Conservation (phyloP, 2,888 invertebrate species). For the Diloba caeruleocephala region DNA sequence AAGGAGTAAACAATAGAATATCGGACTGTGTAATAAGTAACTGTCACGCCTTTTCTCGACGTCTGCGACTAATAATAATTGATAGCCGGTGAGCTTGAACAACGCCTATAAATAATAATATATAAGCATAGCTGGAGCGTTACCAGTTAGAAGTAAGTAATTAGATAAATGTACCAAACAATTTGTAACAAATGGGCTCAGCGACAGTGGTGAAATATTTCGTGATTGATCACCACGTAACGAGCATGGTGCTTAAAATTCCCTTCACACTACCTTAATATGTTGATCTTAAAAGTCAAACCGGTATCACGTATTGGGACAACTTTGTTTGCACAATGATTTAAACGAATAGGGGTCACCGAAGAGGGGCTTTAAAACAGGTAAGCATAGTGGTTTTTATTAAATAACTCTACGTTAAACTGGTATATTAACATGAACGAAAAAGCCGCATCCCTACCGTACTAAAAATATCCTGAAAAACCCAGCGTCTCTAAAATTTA, state of each 20-base stretch:
- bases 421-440: too few relatives aligned
- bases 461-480: too few relatives aligned
- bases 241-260: conserved; percentile 32
- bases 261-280: conserved; percentile 23
- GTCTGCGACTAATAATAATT: conserved; percentile 25
- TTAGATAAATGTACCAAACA: conserved; percentile 59
- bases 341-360: conserved; percentile 1
- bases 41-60: conserved; percentile 15
- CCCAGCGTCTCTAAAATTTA: too few relatives aligned
- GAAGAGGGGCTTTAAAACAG: too few relatives aligned
- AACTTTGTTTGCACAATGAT: conserved; percentile 11
- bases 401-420: too few relatives aligned
- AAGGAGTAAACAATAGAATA: conserved; percentile 13
- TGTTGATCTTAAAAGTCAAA: conserved; percentile 15
- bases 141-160: conserved; percentile 54
- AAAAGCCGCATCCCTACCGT: too few relatives aligned
- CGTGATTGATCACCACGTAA: conserved; percentile 56
- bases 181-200: conserved; percentile 48
- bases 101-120: conserved; percentile 51
- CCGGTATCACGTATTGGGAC: conserved; percentile 1
- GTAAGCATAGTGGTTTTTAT: not conserved
- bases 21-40: conserved; percentile 6
- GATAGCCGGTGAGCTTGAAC: conserved; percentile 23
- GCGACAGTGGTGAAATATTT: conserved; percentile 43
- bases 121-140: conserved; percentile 34